Percentiles rank a stretch among this genome's conserved stretches.
phyloP scores from a whole-genome alignment of 2,888 invertebrate genomes.

The Notodonta ziczac region DNA sequence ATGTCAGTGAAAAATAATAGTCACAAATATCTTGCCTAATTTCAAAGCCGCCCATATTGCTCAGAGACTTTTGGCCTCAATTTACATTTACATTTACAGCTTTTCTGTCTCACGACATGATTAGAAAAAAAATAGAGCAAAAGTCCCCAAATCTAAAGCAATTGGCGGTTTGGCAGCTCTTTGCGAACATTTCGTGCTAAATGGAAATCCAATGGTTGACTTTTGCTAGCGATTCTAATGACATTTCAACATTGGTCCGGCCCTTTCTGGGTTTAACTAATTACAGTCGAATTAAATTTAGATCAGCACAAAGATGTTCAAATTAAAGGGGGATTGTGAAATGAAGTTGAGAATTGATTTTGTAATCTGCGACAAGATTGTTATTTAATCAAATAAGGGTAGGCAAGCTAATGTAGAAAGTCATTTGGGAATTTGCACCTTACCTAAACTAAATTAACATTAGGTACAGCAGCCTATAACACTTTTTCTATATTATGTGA shows the following conservation, averaged over 20 bases:
- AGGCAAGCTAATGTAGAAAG: not conserved
- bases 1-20: too few species aligned
- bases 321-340: not conserved
- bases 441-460: not conserved
- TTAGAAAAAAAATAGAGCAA: conserved; percentile 31
- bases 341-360: not conserved
- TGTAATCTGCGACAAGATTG: conserved; percentile 1
- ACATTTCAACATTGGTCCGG: conserved; percentile 37
- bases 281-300: conserved; percentile 14
- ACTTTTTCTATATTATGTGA: too few species aligned
- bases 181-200: conserved; percentile 26
- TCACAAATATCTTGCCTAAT: too few species aligned
- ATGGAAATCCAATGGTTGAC: conserved; percentile 27
- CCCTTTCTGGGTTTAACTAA: conserved; percentile 16
- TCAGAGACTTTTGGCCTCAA: conserved; percentile 12
- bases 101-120: conserved; percentile 18
- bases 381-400: conserved; percentile 6
- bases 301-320: not conserved
- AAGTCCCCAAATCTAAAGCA: conserved; percentile 19
- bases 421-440: not conserved
- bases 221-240: conserved; percentile 45
- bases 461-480: too few species aligned
- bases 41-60: not conserved
- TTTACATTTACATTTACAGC: too few species aligned
- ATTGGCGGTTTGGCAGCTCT: conserved; percentile 41